Evolutionary conservation across 1,140 invertebrate genomes (phyloP).

Genomic region (Drosophila truncata): DNA sequence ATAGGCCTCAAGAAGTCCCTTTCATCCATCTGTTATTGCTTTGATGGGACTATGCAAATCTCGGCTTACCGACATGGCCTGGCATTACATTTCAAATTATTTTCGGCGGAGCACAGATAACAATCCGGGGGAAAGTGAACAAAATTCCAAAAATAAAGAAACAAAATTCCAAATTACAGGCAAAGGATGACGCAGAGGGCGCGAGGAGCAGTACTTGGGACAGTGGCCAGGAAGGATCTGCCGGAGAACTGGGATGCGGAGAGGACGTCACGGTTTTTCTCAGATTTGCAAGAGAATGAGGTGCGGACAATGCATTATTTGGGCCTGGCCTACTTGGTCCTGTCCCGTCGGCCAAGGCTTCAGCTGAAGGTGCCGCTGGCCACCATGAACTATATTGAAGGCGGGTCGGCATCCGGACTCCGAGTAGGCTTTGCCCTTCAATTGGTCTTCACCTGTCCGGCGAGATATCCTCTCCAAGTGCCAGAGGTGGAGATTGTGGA

Average conservation of each 20-base stretch:
- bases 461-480: slow-evolving; percentile 50
- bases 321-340: slow-evolving; percentile 61
- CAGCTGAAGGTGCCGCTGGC: slow-evolving; percentile 57
- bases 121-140: slow-evolving; percentile 5
- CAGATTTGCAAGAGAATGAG: slow-evolving; percentile 61
- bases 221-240: not conserved
- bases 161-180: slow-evolving; percentile 37
- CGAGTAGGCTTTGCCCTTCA: slow-evolving; percentile 51
- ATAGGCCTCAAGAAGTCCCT: slow-evolving; percentile 3
- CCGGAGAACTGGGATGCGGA: slow-evolving; percentile 4
- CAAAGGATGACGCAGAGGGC: slow-evolving; percentile 32
- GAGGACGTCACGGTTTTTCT: slow-evolving; percentile 8
- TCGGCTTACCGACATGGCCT: slow-evolving; percentile 26
- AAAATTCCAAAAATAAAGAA: slow-evolving; percentile 15
- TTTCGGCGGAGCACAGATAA: slow-evolving; percentile 13
- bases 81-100: slow-evolving; percentile 61
- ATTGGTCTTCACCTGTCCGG: slow-evolving; percentile 60
- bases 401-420: slow-evolving; percentile 15
- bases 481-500: slow-evolving; percentile 59
- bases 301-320: slow-evolving; percentile 66
- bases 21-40: slow-evolving; percentile 45
- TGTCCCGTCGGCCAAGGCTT: slow-evolving; percentile 43
- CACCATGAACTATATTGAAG: slow-evolving; percentile 52
- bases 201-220: not conserved
- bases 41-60: slow-evolving; percentile 54